Evolutionary conservation across 2,113 vertebrate species (phyloP).

Genomic region (Bujurquina vittata): DNA sequence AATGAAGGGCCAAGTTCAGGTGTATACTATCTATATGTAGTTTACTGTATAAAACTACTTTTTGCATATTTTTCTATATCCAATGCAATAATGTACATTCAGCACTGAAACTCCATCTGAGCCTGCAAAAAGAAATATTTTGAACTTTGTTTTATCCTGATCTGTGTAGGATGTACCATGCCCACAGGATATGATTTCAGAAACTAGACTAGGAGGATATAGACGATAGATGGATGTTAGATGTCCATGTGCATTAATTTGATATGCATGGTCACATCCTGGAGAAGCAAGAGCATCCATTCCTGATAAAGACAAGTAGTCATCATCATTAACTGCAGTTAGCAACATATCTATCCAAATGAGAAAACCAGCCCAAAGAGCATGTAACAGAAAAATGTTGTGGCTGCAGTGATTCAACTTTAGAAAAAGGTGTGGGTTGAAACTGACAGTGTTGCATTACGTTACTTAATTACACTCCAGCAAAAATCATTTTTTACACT

Average conservation of each 20-base stretch:
- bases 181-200: neutral
- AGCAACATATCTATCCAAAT: neutral
- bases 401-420: neutral
- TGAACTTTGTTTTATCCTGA: neutral
- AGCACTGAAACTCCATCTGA: neutral
- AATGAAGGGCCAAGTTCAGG: neutral
- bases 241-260: constrained; percentile 35
- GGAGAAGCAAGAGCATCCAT: neutral
- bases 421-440: neutral
- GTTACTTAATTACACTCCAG: neutral
- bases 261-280: constrained; percentile 14
- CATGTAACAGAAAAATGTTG: neutral
- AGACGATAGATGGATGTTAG: constrained; percentile 19
- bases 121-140: neutral
- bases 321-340: neutral
- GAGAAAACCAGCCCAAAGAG: neutral
- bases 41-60: neutral
- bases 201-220: neutral
- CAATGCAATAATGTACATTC: neutral
- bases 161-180: neutral
- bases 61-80: neutral
- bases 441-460: neutral
- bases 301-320: neutral
- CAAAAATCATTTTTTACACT: neutral
- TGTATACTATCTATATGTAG: neutral